phyloP scores from a whole-genome alignment of 2,113 vertebrate genomes.

The Thryonomys swinderianus region DNA sequence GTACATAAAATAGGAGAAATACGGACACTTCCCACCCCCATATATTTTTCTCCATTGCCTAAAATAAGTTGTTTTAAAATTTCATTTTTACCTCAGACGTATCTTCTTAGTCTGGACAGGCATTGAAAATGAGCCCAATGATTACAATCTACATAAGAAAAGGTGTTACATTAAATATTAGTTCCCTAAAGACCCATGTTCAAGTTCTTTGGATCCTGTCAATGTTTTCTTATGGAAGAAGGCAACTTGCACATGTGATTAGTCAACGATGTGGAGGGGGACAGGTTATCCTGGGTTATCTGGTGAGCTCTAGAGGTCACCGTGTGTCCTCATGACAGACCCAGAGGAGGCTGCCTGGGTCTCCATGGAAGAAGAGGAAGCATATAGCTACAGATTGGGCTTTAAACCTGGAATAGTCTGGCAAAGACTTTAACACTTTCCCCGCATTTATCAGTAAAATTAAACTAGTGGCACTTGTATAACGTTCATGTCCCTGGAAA shows the following conservation, averaged over 20 bases:
- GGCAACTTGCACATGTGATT: background rate
- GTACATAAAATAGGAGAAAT: background rate
- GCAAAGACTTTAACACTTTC: background rate
- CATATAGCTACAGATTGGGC: background rate
- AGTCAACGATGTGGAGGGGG: background rate
- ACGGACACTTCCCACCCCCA: background rate
- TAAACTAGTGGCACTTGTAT: background rate
- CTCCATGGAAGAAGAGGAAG: background rate
- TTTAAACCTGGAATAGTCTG: background rate
- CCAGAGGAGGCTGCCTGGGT: background rate
- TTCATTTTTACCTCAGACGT: conserved; percentile 33
- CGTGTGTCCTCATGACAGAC: background rate
- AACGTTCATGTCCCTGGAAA: background rate
- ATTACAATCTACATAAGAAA: background rate
- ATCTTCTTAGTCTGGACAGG: background rate
- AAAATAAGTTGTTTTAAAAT: conserved; percentile 29
- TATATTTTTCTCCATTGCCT: background rate
- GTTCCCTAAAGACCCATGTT: background rate
- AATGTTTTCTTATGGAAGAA: background rate
- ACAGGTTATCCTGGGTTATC: background rate
- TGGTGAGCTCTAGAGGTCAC: background rate
- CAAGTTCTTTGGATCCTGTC: background rate
- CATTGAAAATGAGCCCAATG: background rate
- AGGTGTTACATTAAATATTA: background rate
- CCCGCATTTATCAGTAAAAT: background rate